Evolutionary conservation across 2,113 vertebrate genomes (phyloP), one percentile per base, ranked within the genome.

Genomic region (Etia nguti): DNA sequence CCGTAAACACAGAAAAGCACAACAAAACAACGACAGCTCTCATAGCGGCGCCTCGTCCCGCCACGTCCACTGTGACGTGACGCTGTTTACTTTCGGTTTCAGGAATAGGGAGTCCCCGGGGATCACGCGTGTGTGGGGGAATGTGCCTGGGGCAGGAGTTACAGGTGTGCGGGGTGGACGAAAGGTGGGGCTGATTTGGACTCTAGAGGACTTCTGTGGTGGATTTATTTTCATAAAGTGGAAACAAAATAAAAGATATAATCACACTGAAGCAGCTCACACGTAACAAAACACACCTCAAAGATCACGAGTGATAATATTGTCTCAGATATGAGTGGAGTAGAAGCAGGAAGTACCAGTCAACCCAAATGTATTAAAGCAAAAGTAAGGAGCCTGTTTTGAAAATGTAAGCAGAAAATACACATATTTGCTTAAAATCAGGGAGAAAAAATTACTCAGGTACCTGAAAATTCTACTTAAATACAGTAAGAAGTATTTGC

Each of bases 321-420:
- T 57, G 56, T 29, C 7, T 57, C 56, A 57, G 0, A 16, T 57
- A 29, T 57, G 24, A 29, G 7, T n/a, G 56, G 4, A 29, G 56
- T 1, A 29, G 7, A 57, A 29, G 13, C 56, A 57, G 24, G 56
- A 57, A 57, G 56, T 29, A 57, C 56, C 56, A 57, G 24, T 29
- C 26, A 59, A 6, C 13, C 26, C 56, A 10, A 0, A 59, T 18
- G 4, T 59, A 9, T 59, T 0, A 29, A 0, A 59, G 56, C 13
- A 16, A 31, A 31, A 1, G 57, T 59, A 59, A 59, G 26, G 57
- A 59, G 57, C 57, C 57, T 18, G 2, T 59, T 59, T 59, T 31
- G 8, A 59, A 59, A 59, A 29, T 18, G 26, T 16, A 59, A 59
- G 56, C 0, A 59, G 56, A 0, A 31, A 29, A 13, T 59, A 29